A percentile compares a stretch with the other conserved stretches of the same genome.
Conservation (phyloP, 2,113 vertebrate genomes). For the Psittacula cyanocephala region DNA sequence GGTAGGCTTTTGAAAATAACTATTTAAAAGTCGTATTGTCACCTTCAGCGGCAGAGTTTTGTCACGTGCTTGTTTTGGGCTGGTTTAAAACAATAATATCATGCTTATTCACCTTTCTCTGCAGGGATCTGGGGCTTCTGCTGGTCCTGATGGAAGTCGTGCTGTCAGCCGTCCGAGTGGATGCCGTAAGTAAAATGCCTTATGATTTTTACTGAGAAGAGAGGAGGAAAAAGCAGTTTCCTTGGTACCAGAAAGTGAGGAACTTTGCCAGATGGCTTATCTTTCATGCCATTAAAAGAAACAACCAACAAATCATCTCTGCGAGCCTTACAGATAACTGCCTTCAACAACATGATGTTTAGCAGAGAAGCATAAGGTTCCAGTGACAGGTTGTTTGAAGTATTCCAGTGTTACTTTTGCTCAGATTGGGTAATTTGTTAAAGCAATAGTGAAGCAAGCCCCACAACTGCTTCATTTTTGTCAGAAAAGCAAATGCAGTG, state of each 20-base stretch:
- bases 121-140: conserved; percentile 32
- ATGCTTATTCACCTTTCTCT: not conserved
- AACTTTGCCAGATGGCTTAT: conserved; percentile 24
- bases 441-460: not conserved
- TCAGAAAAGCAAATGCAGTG: not conserved
- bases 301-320: not conserved
- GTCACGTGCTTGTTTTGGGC: not conserved
- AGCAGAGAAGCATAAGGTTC: not conserved
- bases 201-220: not conserved
- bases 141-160: conserved; percentile 30
- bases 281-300: not conserved
- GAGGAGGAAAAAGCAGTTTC: not conserved
- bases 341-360: not conserved
- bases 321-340: not conserved
- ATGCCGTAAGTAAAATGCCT: conserved; percentile 42
- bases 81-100: not conserved
- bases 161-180: conserved; percentile 44
- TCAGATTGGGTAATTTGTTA: not conserved
- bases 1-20: not conserved
- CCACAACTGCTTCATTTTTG: not conserved
- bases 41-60: not conserved
- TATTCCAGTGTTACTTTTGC: not conserved
- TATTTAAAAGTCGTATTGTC: conserved; percentile 12
- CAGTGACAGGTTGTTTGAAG: not conserved
- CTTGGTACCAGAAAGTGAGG: not conserved